These are phyloP conservation scores for Pterostichus madidus DNA, from an alignment of 2,888 invertebrate species.

Conservation along the genomic window DNA sequence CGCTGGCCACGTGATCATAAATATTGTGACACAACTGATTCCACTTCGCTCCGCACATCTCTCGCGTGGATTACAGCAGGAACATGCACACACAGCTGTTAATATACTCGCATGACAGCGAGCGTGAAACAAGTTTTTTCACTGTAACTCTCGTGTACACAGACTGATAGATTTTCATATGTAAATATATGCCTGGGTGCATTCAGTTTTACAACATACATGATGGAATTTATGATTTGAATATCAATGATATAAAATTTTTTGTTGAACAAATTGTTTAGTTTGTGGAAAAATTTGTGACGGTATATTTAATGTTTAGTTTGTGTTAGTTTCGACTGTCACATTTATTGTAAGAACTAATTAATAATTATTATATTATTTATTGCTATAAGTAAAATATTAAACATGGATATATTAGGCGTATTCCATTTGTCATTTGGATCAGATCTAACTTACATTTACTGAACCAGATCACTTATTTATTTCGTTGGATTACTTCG, in stretches of 20 bases:
- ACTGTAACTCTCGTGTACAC: constrained; percentile 20
- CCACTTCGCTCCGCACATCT: too few species aligned
- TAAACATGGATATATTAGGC: too few species aligned
- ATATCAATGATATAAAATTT: constrained; percentile 9
- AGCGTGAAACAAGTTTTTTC: constrained; percentile 33
- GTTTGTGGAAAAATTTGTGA: constrained; percentile 1
- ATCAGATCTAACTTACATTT: too few species aligned
- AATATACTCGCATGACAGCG: constrained; percentile 25
- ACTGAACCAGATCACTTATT: too few species aligned
- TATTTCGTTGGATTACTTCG: too few species aligned
- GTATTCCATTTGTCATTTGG: too few species aligned
- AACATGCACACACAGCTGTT: constrained; percentile 34
- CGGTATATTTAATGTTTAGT: too few species aligned
- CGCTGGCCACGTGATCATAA: constrained; percentile 2
- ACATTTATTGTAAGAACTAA: too few species aligned
- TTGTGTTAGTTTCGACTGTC: too few species aligned
- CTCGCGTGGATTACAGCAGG: neutral
- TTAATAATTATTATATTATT: too few species aligned
- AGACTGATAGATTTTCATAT: constrained; percentile 54
- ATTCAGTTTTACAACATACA: constrained; percentile 25
- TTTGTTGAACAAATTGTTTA: constrained; percentile 18
- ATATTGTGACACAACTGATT: neutral
- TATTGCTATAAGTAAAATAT: too few species aligned
- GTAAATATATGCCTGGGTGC: constrained; percentile 22
- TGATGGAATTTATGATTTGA: constrained; percentile 33